Evolutionary conservation across 2,113 vertebrate species (phyloP).

Genomic region (Catharus bicknelli): DNA sequence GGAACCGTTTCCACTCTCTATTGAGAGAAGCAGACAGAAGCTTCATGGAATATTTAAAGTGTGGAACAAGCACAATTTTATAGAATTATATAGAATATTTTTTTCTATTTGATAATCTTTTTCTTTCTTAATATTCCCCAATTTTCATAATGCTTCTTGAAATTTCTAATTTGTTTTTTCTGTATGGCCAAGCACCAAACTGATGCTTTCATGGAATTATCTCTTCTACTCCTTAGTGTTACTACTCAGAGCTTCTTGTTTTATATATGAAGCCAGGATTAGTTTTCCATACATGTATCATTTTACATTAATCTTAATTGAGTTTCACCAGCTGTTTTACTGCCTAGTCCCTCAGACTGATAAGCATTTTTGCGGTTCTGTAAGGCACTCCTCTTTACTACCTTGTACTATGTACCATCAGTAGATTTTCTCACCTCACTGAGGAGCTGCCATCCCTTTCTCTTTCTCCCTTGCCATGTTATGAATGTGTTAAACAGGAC

Average conservation of each 20-base stretch:
- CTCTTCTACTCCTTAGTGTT: not conserved
- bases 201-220: not conserved
- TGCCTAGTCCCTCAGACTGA: not conserved
- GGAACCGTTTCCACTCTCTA: not conserved
- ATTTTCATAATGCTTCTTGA: not conserved
- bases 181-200: not conserved
- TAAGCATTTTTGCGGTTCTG: not conserved
- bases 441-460: not conserved
- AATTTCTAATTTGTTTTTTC: not conserved
- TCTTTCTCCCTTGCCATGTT: not conserved
- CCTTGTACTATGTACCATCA: not conserved
- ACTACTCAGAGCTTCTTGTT: slow-evolving; percentile 4
- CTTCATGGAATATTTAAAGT: not conserved
- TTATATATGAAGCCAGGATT: slow-evolving; percentile 44
- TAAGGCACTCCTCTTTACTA: not conserved
- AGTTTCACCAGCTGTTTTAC: slow-evolving; percentile 12
- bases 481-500: not conserved
- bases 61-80: not conserved
- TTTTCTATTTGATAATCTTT: not conserved
- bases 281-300: not conserved
- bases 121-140: not conserved
- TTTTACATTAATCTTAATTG: slow-evolving; percentile 35
- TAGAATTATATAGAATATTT: not conserved
- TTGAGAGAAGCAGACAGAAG: not conserved
- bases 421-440: not conserved